Conservation (phyloP, 1,140 invertebrate genomes). For the Pseudomyrmex gracilis region DNA sequence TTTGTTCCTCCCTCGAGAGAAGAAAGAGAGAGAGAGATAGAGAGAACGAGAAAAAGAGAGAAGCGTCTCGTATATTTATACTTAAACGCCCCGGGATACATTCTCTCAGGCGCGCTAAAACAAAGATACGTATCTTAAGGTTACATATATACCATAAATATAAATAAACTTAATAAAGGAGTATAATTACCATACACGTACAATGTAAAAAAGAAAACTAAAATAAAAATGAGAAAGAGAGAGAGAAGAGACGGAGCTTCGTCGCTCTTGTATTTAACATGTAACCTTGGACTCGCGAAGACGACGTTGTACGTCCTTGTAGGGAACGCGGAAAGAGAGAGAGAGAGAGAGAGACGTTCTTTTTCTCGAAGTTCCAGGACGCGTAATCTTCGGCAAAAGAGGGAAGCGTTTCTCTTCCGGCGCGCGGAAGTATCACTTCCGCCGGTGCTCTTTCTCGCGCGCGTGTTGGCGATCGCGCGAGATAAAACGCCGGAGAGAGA, state of each 20-base stretch:
- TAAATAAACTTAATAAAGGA: no score
- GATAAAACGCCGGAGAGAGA: slow-evolving; percentile 35
- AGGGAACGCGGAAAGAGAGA: not conserved
- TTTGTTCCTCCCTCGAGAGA: not conserved
- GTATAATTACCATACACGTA: no score
- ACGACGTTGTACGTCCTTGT: not conserved
- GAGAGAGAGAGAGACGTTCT: not conserved
- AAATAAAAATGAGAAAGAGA: not conserved
- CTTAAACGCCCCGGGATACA: no score
- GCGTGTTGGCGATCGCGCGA: slow-evolving; percentile 6
- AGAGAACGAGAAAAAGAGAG: no score
- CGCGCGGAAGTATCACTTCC: slow-evolving; percentile 6
- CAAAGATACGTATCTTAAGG: no score
- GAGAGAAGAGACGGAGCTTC: slow-evolving; percentile 23
- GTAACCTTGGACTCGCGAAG: slow-evolving; percentile 28
- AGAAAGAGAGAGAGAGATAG: not conserved
- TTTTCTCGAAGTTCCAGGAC: slow-evolving; percentile 29
- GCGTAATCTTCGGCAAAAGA: slow-evolving; percentile 4
- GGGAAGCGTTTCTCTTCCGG: slow-evolving; percentile 22
- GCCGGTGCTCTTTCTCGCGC: not conserved
- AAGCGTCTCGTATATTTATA: no score
- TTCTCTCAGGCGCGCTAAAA: no score
- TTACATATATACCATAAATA: no score
- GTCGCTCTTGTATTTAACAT: slow-evolving; percentile 44
- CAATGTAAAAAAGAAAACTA: no score